Percentiles rank a stretch among this genome's conserved stretches.
Evolutionary conservation across 2,113 vertebrate species (phyloP).

Genomic region (Equus przewalskii): DNA sequence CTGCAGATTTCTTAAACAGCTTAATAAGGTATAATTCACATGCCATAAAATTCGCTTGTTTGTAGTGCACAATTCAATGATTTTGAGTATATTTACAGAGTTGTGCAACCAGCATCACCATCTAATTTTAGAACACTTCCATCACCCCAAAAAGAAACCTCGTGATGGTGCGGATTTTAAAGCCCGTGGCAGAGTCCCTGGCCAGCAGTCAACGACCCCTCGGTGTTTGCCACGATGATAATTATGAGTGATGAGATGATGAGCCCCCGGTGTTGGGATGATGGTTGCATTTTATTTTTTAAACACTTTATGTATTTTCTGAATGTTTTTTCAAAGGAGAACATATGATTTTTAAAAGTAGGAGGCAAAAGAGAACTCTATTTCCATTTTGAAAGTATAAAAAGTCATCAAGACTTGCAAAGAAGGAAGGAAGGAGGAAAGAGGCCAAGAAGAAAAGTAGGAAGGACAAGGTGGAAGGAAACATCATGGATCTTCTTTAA

Average conservation of each 20-base stretch:
- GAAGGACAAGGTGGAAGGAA: neutral
- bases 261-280: neutral
- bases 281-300: neutral
- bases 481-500: neutral
- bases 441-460: neutral
- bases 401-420: neutral
- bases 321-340: conserved; percentile 16
- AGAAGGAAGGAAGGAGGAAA: neutral
- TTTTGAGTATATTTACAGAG: conserved; percentile 21
- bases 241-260: neutral
- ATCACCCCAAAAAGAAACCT: conserved; percentile 4
- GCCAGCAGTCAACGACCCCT: neutral
- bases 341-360: neutral
- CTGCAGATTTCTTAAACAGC: neutral
- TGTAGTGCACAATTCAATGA: neutral
- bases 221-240: rapidly evolving
- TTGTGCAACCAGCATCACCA: neutral
- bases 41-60: neutral
- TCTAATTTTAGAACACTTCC: conserved; percentile 64
- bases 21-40: neutral
- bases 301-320: neutral
- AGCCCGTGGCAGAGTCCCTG: neutral
- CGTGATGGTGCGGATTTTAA: neutral
- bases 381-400: conserved; percentile 61
- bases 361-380: neutral